A percentile compares a stretch with the other conserved stretches of the same genome.
Evolutionary conservation across 2,797 vertebrate species (phyloP).

Genomic region (Gymnothorax reevesii): DNA sequence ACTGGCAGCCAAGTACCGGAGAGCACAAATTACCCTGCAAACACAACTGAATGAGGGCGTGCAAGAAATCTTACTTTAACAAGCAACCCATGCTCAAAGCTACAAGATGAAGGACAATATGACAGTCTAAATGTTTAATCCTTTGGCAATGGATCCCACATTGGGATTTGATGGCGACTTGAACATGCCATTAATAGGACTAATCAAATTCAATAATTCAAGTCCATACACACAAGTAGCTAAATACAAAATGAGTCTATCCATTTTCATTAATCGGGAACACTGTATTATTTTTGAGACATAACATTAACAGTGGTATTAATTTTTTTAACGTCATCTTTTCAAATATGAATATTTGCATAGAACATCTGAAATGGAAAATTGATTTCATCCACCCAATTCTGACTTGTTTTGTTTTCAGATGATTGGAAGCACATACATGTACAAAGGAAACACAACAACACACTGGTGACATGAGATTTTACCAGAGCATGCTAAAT

Average conservation of each 20-base stretch:
- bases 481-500: constrained; percentile 57
- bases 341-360: constrained; percentile 89
- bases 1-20: constrained; percentile 79
- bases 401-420: constrained; percentile 35
- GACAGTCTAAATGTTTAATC: constrained; percentile 84
- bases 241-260: constrained; percentile 82
- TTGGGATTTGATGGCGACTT: constrained; percentile 69
- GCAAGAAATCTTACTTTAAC: constrained; percentile 83
- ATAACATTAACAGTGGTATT: constrained; percentile 78
- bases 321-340: constrained; percentile 77
- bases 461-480: constrained; percentile 43
- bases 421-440: constrained; percentile 60
- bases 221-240: constrained; percentile 82
- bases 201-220: constrained; percentile 69
- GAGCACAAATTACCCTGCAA: constrained; percentile 73
- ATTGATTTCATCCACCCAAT: constrained; percentile 75
- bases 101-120: constrained; percentile 82
- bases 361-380: constrained; percentile 93
- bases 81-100: constrained; percentile 91
- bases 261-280: constrained; percentile 65
- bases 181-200: constrained; percentile 90
- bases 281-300: constrained; percentile 75
- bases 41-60: constrained; percentile 84
- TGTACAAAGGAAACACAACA: constrained; percentile 45
- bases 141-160: constrained; percentile 90